Evolutionary conservation across 2,888 invertebrate species (phyloP).

Genomic region (Oxystoma pomonae): DNA sequence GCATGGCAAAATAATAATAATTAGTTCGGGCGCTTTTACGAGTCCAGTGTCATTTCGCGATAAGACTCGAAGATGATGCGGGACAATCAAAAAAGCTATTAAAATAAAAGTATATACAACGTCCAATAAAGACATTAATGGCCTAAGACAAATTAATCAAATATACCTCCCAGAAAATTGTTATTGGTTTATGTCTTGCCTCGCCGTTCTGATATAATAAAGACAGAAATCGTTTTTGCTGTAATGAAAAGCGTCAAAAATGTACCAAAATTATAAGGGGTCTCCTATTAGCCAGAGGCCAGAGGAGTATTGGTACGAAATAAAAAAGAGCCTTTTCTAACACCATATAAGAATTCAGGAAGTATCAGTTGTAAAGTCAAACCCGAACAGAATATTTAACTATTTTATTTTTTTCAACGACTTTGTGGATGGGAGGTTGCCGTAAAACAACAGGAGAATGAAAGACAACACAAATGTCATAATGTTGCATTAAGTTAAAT

Average conservation of each 20-base stretch:
- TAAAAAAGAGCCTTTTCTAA: no score
- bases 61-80: conserved; percentile 14
- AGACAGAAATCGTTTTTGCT: no score
- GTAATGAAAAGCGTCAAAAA: no score
- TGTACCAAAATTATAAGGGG: no score
- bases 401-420: background rate
- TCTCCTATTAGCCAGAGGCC: no score
- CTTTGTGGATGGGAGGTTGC: background rate
- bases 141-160: conserved; percentile 39
- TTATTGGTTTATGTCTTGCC: conserved; percentile 33
- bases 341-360: no score
- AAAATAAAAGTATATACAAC: conserved; percentile 30
- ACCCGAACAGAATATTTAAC: background rate
- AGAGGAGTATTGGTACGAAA: no score
- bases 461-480: background rate
- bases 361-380: no score
- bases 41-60: background rate
- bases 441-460: background rate
- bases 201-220: conserved; percentile 21
- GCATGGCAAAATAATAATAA: no score
- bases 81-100: conserved; percentile 22
- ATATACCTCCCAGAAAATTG: conserved; percentile 33
- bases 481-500: background rate
- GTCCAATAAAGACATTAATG: conserved; percentile 38
- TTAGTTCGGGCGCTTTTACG: background rate